A percentile compares a stretch with the other conserved stretches of the same genome.
Evolutionary conservation across 2,888 invertebrate species (phyloP).

Genomic region (Loripinus fragilis): DNA sequence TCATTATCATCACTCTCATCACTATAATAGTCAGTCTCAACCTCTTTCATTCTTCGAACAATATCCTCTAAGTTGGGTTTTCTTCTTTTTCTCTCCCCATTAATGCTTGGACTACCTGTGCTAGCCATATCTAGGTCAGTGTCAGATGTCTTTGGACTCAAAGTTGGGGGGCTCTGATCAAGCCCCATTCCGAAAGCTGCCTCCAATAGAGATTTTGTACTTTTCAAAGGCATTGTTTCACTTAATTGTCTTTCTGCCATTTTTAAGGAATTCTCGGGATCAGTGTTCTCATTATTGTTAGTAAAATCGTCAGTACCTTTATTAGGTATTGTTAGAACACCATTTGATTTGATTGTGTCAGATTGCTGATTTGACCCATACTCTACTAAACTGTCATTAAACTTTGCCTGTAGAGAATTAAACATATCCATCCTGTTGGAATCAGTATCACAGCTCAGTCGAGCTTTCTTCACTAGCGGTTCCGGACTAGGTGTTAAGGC

Average conservation of each 20-base stretch:
- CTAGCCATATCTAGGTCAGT: constrained; percentile 56
- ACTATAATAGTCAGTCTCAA: constrained; percentile 70
- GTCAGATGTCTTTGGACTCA: constrained; percentile 59
- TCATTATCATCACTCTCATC: constrained; percentile 70
- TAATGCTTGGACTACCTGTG: constrained; percentile 57
- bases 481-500: constrained; percentile 65
- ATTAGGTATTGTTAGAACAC: neutral
- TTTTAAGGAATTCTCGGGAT: neutral
- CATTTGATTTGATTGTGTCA: constrained; percentile 2
- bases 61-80: constrained; percentile 79
- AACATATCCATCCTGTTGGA: neutral
- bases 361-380: constrained; percentile 7
- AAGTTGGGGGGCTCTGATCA: constrained; percentile 54
- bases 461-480: constrained; percentile 47
- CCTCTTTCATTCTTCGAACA: constrained; percentile 72
- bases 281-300: neutral
- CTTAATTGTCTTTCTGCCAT: constrained; percentile 20
- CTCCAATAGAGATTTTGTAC: constrained; percentile 44
- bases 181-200: constrained; percentile 50
- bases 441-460: constrained; percentile 42
- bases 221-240: constrained; percentile 40
- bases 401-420: neutral
- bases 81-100: constrained; percentile 63
- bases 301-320: neutral
- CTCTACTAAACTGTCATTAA: constrained; percentile 14